Evolutionary conservation across 2,113 vertebrate species (phyloP).

Genomic region (Aspidoscelis tigris): DNA sequence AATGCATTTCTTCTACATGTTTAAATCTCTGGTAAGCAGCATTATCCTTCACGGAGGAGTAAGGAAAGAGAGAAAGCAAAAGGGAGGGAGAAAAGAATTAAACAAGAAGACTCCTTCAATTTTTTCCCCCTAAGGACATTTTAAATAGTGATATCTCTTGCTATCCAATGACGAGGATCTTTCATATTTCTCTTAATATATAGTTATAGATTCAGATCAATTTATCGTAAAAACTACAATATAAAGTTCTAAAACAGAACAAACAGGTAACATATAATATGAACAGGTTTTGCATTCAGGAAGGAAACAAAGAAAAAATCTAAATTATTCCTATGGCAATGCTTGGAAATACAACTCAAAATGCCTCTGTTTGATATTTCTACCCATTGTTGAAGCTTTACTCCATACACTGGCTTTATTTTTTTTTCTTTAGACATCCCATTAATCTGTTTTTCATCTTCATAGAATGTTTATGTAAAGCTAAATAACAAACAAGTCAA

Average conservation of each 20-base stretch:
- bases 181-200: not conserved
- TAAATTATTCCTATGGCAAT: too few relatives aligned
- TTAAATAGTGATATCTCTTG: constrained; percentile 28
- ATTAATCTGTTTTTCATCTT: too few relatives aligned
- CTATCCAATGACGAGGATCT: constrained; percentile 45
- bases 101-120: not conserved
- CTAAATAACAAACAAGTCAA: too few relatives aligned
- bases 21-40: not conserved
- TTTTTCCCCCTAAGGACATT: constrained; percentile 39
- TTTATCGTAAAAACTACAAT: too few relatives aligned
- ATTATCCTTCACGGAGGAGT: too few relatives aligned
- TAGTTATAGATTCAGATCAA: not conserved
- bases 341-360: not conserved
- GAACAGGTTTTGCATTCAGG: not conserved
- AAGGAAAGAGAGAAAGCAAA: not conserved
- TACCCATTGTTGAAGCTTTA: not conserved
- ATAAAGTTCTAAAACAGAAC: too few relatives aligned
- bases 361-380: too few relatives aligned
- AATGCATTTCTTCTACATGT: not conserved
- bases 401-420: not conserved
- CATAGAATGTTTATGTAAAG: too few relatives aligned
- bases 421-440: not conserved
- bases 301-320: not conserved
- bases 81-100: not conserved
- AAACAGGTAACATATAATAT: not conserved